Evolutionary conservation across 2,888 invertebrate species (phyloP).

Genomic region (Phyllotreta cruciferae): DNA sequence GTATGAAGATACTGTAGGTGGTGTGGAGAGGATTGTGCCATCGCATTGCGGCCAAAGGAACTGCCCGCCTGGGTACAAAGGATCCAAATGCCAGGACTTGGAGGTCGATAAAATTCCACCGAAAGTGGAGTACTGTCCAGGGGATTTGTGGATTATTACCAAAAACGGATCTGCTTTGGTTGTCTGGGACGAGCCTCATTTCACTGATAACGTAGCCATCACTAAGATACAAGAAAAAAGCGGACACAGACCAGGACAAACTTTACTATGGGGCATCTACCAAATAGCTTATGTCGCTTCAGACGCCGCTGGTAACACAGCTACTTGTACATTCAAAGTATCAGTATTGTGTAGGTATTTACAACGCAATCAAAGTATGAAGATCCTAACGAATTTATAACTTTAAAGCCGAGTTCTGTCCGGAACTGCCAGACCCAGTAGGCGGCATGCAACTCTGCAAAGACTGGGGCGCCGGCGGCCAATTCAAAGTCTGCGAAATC

Average conservation of each 20-base stretch:
- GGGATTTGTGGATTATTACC: conserved; percentile 92
- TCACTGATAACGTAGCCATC: conserved; percentile 87
- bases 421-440: conserved; percentile 84
- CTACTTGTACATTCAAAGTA: conserved; percentile 89
- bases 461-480: conserved; percentile 95
- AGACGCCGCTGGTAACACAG: conserved; percentile 91
- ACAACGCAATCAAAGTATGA: background rate
- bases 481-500: conserved; percentile 95
- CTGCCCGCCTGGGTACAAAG: conserved; percentile 87
- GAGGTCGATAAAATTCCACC: conserved; percentile 71
- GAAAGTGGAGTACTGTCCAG: conserved; percentile 85
- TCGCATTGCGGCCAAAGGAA: conserved; percentile 90
- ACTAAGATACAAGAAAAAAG: conserved; percentile 81
- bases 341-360: conserved; percentile 80
- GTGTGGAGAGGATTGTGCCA: conserved; percentile 89
- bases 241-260: conserved; percentile 87
- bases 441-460: conserved; percentile 92
- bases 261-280: conserved; percentile 89
- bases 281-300: conserved; percentile 93
- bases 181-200: conserved; percentile 90
- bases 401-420: conserved; percentile 85
- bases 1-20: conserved; percentile 87
- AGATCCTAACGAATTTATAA: conserved; percentile 3
- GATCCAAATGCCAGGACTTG: conserved; percentile 83
- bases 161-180: conserved; percentile 91